Evolutionary conservation across 2,113 vertebrate genomes (phyloP).

Genomic region (Trogon melanurus): DNA sequence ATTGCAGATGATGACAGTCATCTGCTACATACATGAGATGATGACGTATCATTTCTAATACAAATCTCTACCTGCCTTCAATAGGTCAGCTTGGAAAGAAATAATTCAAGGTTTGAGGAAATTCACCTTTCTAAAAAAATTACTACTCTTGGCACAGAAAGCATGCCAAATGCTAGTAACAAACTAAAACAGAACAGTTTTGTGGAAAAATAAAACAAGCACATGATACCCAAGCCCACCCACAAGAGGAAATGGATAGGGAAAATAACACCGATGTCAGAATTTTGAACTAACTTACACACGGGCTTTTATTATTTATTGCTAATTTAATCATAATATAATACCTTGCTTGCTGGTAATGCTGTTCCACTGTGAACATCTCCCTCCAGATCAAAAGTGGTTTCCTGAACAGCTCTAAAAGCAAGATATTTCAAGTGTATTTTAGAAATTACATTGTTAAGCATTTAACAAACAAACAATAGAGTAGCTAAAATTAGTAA

Average conservation of each 20-base stretch:
- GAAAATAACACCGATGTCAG: not conserved
- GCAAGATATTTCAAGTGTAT: not conserved
- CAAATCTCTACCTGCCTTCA: not conserved
- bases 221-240: not conserved
- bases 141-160: not conserved
- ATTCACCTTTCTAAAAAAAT: not conserved
- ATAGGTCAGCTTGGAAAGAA: not conserved
- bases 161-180: not conserved
- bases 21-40: not conserved
- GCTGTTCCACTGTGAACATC: conserved; percentile 88
- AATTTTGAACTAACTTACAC: not conserved
- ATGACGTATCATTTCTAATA: not conserved
- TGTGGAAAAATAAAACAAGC: too few relatives aligned
- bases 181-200: not conserved
- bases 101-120: not conserved
- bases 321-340: not conserved
- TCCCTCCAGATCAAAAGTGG: conserved; percentile 93
- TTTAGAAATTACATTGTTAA: not conserved
- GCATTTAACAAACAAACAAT: not conserved
- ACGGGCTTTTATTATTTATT: not conserved
- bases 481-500: not conserved
- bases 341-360: conserved; percentile 92
- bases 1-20: not conserved
- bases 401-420: conserved; percentile 88
- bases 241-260: not conserved